Evolutionary conservation across 2,797 vertebrate species (phyloP).

Genomic region (Sebastes oblongus): DNA sequence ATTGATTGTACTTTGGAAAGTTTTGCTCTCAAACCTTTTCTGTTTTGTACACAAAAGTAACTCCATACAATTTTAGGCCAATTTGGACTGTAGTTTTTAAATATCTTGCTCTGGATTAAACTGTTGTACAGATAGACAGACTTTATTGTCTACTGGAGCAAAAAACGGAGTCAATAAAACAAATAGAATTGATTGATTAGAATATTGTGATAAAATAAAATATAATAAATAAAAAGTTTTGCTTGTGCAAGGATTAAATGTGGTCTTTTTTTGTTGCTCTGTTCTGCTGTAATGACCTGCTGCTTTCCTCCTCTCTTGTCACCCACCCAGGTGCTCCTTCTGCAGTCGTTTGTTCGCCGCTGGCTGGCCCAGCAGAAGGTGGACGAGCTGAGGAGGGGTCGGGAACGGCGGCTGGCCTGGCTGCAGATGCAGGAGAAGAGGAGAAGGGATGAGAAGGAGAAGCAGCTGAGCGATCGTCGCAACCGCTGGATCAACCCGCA

Average conservation of each 20-base stretch:
- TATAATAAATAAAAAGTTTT: background rate
- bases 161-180: background rate
- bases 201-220: background rate
- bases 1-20: too few species aligned
- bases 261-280: background rate
- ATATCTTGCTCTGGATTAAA: background rate
- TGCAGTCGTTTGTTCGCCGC: slow-evolving; percentile 86
- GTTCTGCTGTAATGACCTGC: too few species aligned
- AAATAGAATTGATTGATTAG: background rate
- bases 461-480: slow-evolving; percentile 78
- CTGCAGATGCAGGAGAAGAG: slow-evolving; percentile 76
- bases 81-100: background rate
- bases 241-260: background rate
- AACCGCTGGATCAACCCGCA: slow-evolving; percentile 85
- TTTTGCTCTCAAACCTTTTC: too few species aligned
- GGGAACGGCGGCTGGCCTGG: slow-evolving; percentile 77
- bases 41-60: too few species aligned
- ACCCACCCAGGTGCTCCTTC: slow-evolving; percentile 79
- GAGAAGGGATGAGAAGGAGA: slow-evolving; percentile 83
- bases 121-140: background rate
- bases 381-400: slow-evolving; percentile 74
- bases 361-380: slow-evolving; percentile 85
- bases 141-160: background rate
- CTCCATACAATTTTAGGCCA: too few species aligned
- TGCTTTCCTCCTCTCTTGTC: background rate